These are phyloP conservation scores for Fregetta grallaria DNA, from an alignment of 2,113 vertebrate genomes.

Conservation along the genomic window DNA sequence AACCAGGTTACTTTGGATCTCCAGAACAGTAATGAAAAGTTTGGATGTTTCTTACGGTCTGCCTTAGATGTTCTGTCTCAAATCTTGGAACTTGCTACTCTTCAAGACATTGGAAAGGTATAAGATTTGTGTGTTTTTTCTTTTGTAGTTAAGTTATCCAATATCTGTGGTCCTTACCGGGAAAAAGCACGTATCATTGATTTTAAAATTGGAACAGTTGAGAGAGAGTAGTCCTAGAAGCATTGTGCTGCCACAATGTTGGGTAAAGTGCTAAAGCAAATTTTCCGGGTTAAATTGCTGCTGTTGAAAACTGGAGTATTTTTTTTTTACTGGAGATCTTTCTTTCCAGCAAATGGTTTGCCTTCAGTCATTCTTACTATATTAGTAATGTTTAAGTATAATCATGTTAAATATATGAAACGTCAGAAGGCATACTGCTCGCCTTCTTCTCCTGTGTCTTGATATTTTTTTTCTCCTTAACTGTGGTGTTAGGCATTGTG, in stretches of 20 bases:
- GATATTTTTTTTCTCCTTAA: not conserved
- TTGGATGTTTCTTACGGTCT: slow-evolving; percentile 90
- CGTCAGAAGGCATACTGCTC: not conserved
- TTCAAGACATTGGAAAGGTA: slow-evolving; percentile 96
- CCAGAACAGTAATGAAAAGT: slow-evolving; percentile 91
- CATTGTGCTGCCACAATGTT: not conserved
- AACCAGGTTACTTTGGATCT: slow-evolving; percentile 92
- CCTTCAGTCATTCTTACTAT: not conserved
- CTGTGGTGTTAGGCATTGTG: not conserved
- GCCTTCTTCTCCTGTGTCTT: not conserved
- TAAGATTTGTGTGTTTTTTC: not conserved
- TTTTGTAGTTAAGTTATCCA: not conserved
- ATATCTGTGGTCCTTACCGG: not conserved
- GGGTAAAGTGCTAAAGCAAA: not conserved
- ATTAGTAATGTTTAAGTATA: not conserved
- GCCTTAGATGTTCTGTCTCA: slow-evolving; percentile 93
- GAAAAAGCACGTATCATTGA: not conserved
- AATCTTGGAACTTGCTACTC: slow-evolving; percentile 90
- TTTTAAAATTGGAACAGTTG: not conserved
- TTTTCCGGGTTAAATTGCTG: not conserved
- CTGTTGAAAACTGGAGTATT: not conserved
- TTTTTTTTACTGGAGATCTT: not conserved
- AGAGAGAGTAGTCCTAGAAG: not conserved
- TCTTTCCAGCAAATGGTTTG: not conserved
- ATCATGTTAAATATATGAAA: not conserved